Evolutionary conservation across 2,797 vertebrate species (phyloP).

Genomic region (Hydrolagus colliei): DNA sequence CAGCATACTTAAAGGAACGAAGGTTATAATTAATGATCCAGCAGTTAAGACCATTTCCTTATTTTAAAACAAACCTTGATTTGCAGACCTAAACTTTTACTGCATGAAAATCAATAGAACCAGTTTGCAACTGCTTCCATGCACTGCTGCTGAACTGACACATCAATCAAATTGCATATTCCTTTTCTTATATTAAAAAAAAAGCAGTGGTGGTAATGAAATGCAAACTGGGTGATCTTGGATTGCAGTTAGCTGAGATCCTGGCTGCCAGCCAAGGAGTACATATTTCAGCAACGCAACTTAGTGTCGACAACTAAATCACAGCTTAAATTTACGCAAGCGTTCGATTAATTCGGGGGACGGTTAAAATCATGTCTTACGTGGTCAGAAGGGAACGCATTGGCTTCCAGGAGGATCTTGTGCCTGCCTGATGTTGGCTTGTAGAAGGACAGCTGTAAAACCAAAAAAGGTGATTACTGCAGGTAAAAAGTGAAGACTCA

Average conservation of each 20-base stretch:
- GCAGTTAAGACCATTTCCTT: too few species aligned
- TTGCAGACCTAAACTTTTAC: constrained; percentile 27
- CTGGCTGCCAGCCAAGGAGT: constrained; percentile 8
- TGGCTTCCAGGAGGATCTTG: constrained; percentile 85
- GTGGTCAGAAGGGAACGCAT: constrained; percentile 89
- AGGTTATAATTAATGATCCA: constrained; percentile 22
- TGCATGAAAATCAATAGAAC: constrained; percentile 28
- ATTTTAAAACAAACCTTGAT: neutral
- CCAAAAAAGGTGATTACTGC: neutral
- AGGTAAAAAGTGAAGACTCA: neutral
- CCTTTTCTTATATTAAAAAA: neutral
- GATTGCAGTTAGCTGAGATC: neutral
- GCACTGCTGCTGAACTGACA: neutral
- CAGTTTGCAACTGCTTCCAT: constrained; percentile 21
- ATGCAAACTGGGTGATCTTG: constrained; percentile 17
- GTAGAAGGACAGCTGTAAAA: constrained; percentile 84
- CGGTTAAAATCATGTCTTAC: constrained; percentile 58
- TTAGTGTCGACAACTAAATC: constrained; percentile 19
- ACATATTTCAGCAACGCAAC: constrained; percentile 27
- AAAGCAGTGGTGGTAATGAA: constrained; percentile 15
- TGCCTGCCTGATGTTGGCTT: constrained; percentile 72
- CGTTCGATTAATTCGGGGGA: constrained; percentile 7
- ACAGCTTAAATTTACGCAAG: neutral
- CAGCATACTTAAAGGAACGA: constrained; percentile 66
- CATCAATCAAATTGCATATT: constrained; percentile 27